These are phyloP conservation scores for Geodia barretti DNA, from an alignment of 37 sponge, comb jelly and placozoan species.

Conservation along the genomic window DNA sequence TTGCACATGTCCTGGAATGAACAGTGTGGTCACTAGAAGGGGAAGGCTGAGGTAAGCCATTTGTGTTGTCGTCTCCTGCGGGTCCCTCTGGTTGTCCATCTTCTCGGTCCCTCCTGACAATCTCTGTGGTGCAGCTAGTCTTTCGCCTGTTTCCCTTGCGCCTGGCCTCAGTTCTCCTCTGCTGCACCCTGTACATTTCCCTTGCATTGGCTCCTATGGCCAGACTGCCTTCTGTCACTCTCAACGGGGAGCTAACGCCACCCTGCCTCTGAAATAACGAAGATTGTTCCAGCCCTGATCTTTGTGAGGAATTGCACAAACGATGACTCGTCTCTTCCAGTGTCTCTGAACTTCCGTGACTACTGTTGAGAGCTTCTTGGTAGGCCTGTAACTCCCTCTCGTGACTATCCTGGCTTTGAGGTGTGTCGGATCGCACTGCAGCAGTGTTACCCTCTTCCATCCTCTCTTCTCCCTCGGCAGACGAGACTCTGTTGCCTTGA, in stretches of 20 bases:
- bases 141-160: background rate
- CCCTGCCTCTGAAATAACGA: conserved; percentile 8
- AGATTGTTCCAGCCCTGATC: too few relatives aligned
- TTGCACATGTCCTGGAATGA: conserved; percentile 14
- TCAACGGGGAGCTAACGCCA: background rate
- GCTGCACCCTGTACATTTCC: conserved; percentile 28
- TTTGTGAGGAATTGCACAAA: too few relatives aligned
- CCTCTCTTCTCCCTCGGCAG: background rate
- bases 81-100: too few relatives aligned
- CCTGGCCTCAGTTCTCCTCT: background rate
- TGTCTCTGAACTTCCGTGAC: too few relatives aligned
- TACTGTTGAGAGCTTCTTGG: conserved; percentile 1
- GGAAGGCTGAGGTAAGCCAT: too few relatives aligned
- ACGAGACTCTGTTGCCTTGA: background rate
- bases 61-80: too few relatives aligned
- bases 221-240: conserved; percentile 59
- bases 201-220: conserved; percentile 70
- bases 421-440: background rate
- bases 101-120: conserved; percentile 1
- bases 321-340: too few relatives aligned
- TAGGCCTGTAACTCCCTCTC: conserved; percentile 20
- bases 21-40: too few relatives aligned
- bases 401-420: background rate
- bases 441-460: background rate
- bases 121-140: background rate